Evolutionary conservation across 2,888 invertebrate species (phyloP).

Genomic region (Patella depressa): DNA sequence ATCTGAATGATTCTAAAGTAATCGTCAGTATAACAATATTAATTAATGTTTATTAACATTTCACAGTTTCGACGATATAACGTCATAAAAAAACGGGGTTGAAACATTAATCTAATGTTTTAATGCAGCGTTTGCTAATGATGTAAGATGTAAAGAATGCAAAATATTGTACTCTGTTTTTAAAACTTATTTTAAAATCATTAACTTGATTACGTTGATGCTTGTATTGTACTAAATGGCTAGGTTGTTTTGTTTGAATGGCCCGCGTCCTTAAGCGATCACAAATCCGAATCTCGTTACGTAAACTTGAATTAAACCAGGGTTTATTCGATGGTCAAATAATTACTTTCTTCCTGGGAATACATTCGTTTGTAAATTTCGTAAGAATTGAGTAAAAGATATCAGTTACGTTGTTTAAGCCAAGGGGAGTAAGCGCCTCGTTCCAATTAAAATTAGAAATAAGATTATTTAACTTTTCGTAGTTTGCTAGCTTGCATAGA

Average conservation of each 20-base stretch:
- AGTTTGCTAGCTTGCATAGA: not conserved
- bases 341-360: not conserved
- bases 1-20: too few species aligned
- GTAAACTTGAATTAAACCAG: not conserved
- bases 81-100: too few species aligned
- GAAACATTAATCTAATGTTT: too few species aligned
- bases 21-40: too few species aligned
- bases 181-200: not conserved
- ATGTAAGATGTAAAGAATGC: too few species aligned
- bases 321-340: not conserved
- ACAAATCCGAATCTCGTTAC: not conserved
- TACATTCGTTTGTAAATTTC: not conserved
- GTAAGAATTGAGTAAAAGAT: not conserved
- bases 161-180: not conserved
- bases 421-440: not conserved
- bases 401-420: not conserved
- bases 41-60: too few species aligned
- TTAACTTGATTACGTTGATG: not conserved
- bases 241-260: not conserved
- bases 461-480: not conserved
- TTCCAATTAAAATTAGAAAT: not conserved
- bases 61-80: too few species aligned
- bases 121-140: too few species aligned
- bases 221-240: not conserved
- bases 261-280: not conserved